phyloP scores from a whole-genome alignment of 2,113 vertebrate genomes.

The Poeciliopsis prolifica region DNA sequence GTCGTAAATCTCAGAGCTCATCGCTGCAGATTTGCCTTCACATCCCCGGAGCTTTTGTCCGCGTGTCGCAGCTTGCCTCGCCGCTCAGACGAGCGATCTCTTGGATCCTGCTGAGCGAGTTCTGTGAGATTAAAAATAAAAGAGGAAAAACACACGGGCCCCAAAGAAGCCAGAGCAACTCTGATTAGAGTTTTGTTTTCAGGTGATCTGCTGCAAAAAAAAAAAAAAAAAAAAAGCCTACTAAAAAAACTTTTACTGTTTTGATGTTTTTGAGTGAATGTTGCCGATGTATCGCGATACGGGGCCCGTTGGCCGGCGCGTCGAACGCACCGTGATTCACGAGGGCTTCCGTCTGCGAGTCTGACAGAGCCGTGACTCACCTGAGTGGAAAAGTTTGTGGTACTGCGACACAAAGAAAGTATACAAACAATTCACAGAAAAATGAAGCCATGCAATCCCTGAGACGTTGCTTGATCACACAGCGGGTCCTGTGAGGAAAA shows the following conservation, averaged over 20 bases:
- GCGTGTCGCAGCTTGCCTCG: conserved; percentile 71
- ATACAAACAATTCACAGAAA: conserved; percentile 22
- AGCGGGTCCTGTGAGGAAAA: not conserved
- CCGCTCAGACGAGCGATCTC: conserved; percentile 30
- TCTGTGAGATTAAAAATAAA: conserved; percentile 56
- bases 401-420: conserved; percentile 39
- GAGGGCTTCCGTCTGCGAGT: conserved; percentile 1
- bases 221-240: not conserved
- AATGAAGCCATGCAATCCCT: conserved; percentile 7
- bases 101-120: conserved; percentile 69
- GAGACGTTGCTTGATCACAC: not conserved
- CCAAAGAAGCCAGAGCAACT: conserved; percentile 22
- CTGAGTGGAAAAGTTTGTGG: conserved; percentile 41
- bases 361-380: conserved; percentile 55
- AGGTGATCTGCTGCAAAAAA: not conserved
- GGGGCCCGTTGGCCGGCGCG: conserved; percentile 13
- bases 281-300: not conserved
- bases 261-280: not conserved
- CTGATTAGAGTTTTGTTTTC: conserved; percentile 16
- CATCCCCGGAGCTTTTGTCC: conserved; percentile 30
- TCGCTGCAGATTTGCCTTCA: conserved; percentile 17
- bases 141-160: conserved; percentile 12
- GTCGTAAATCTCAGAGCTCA: conserved; percentile 53
- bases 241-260: not conserved
- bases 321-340: conserved; percentile 8